These are phyloP conservation scores for Crotalus tigris DNA, from an alignment of 2,113 vertebrate genomes.

Conservation along the genomic window DNA sequence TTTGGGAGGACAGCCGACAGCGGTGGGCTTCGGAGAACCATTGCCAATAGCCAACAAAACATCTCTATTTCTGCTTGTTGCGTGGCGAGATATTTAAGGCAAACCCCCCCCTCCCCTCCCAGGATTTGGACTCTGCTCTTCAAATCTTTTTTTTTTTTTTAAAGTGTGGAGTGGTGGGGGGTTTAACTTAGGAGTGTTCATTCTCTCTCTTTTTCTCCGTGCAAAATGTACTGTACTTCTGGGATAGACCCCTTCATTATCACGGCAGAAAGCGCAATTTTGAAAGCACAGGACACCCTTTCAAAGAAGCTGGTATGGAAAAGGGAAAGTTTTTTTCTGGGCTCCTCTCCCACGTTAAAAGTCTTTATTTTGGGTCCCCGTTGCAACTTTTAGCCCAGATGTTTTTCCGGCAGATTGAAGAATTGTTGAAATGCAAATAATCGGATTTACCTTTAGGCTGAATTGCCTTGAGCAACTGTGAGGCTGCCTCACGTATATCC, in stretches of 20 bases:
- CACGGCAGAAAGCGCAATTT: not conserved
- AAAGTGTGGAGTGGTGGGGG: not conserved
- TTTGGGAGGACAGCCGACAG: too few relatives aligned
- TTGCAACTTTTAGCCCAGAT: not conserved
- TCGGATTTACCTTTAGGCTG: not conserved
- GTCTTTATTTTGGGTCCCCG: rapidly evolving
- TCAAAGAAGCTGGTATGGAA: not conserved
- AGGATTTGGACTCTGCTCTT: too few relatives aligned
- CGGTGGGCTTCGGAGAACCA: too few relatives aligned
- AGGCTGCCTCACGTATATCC: not conserved
- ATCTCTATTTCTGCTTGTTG: too few relatives aligned
- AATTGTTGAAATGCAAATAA: not conserved
- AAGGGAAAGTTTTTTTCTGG: not conserved
- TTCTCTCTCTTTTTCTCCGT: not conserved
- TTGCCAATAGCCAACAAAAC: too few relatives aligned
- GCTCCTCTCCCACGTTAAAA: not conserved
- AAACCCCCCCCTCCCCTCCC: too few relatives aligned
- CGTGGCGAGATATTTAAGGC: too few relatives aligned
- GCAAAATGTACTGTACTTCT: not conserved
- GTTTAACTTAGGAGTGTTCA: not conserved
- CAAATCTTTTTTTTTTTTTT: not conserved
- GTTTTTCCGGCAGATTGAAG: not conserved
- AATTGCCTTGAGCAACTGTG: not conserved
- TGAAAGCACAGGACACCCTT: not conserved
- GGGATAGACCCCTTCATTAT: not conserved